phyloP scores from a whole-genome alignment of 2,888 invertebrate species.

The Drosophila niveifrons region DNA sequence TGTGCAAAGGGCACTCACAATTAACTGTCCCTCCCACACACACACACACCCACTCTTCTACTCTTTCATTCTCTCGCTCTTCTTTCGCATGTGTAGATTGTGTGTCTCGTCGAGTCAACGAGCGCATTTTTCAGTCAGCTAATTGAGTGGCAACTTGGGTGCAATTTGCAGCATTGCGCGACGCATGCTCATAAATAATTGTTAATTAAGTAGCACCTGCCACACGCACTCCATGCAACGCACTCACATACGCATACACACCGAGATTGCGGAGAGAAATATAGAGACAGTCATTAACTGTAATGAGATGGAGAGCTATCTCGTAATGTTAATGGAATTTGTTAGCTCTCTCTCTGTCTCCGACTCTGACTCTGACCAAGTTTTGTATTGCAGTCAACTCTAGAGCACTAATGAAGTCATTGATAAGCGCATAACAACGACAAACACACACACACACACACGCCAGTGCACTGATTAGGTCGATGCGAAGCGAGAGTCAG shows the following conservation, averaged over 20 bases:
- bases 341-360: conserved; percentile 37
- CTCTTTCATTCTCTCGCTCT: neutral
- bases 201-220: conserved; percentile 68
- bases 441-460: conserved; percentile 23
- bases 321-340: conserved; percentile 80
- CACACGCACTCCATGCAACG: conserved; percentile 7
- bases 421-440: conserved; percentile 68
- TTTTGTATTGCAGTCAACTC: conserved; percentile 53
- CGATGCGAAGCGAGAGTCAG: conserved; percentile 42
- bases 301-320: conserved; percentile 63
- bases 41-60: neutral
- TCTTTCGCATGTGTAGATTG: neutral
- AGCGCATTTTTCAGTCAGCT: conserved; percentile 73
- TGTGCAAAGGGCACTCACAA: conserved; percentile 24
- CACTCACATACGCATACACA: conserved; percentile 16
- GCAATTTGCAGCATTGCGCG: conserved; percentile 54
- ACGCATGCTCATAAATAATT: conserved; percentile 70
- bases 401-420: conserved; percentile 77
- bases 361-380: conserved; percentile 49
- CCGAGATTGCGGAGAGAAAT: neutral
- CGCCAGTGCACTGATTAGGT: conserved; percentile 62
- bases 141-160: conserved; percentile 79
- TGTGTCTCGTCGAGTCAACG: conserved; percentile 40
- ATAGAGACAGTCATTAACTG: conserved; percentile 62
- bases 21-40: conserved; percentile 28